These are phyloP conservation scores for Phalloptychus januarius DNA, from an alignment of 2,797 vertebrate genomes.

Conservation along the genomic window DNA sequence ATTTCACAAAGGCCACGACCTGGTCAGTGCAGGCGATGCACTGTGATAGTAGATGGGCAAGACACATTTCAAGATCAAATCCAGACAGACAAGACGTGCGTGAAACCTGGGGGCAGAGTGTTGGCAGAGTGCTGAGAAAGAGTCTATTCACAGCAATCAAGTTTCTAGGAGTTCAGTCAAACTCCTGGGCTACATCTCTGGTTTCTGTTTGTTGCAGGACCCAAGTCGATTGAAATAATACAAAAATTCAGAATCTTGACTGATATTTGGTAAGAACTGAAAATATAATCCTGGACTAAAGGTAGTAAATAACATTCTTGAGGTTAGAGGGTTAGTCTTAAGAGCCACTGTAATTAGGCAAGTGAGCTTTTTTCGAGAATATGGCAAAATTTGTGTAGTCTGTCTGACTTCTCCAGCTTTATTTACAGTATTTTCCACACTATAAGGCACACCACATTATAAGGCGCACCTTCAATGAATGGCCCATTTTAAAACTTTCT, in stretches of 20 bases:
- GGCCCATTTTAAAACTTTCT: no score
- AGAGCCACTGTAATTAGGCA: neutral
- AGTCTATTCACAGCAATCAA: constrained; percentile 43
- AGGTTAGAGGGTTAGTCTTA: constrained; percentile 19
- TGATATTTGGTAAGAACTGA: neutral
- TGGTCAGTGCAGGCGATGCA: constrained; percentile 51
- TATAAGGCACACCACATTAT: no score
- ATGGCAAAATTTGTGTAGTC: neutral
- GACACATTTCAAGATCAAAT: constrained; percentile 66
- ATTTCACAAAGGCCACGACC: constrained; percentile 72
- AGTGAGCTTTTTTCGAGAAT: constrained; percentile 11
- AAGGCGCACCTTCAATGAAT: no score
- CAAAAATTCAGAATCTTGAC: constrained; percentile 9
- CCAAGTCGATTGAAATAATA: constrained; percentile 5
- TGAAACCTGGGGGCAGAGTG: constrained; percentile 28
- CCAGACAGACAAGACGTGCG: constrained; percentile 44
- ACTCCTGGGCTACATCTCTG: constrained; percentile 4
- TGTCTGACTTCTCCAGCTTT: neutral
- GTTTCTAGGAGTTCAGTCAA: constrained; percentile 25
- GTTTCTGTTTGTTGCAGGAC: constrained; percentile 22
- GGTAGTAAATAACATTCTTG: neutral
- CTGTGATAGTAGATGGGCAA: constrained; percentile 67
- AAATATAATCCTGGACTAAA: neutral
- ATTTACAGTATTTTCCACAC: no score
- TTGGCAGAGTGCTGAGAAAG: constrained; percentile 14